These are phyloP conservation scores for Poecile atricapillus DNA, from an alignment of 2,113 vertebrate genomes.

Conservation along the genomic window DNA sequence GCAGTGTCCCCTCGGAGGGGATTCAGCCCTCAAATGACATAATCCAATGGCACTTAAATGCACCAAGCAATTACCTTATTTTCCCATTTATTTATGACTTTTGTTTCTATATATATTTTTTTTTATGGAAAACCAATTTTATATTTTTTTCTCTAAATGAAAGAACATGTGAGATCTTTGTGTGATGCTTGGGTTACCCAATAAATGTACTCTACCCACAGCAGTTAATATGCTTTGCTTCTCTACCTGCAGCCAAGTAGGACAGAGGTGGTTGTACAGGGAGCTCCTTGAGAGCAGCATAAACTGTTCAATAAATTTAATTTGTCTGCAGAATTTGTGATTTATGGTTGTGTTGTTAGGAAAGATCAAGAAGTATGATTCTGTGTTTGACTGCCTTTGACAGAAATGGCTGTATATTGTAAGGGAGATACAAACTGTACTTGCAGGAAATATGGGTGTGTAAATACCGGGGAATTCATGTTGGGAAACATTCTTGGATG, in stretches of 20 bases:
- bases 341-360: not conserved
- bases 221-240: not conserved
- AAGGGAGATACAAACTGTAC: not conserved
- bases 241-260: not conserved
- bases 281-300: not conserved
- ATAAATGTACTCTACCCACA: not conserved
- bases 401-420: not conserved
- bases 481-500: not conserved
- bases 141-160: not conserved
- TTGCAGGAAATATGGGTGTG: not conserved
- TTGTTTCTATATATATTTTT: not conserved
- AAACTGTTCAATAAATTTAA: not conserved
- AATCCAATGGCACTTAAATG: not conserved
- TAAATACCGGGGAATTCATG: not conserved
- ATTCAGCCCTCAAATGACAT: not conserved
- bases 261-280: not conserved
- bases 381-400: not conserved
- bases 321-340: not conserved
- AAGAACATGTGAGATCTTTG: not conserved
- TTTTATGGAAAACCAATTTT: not conserved
- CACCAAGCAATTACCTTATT: not conserved
- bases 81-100: not conserved
- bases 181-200: not conserved
- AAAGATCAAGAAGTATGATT: not conserved
- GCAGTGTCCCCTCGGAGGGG: not conserved